A percentile compares a stretch with the other conserved stretches of the same genome.
These are phyloP conservation scores for Diceros bicornis DNA, from an alignment of 2,797 vertebrate species.

Conservation along the genomic window DNA sequence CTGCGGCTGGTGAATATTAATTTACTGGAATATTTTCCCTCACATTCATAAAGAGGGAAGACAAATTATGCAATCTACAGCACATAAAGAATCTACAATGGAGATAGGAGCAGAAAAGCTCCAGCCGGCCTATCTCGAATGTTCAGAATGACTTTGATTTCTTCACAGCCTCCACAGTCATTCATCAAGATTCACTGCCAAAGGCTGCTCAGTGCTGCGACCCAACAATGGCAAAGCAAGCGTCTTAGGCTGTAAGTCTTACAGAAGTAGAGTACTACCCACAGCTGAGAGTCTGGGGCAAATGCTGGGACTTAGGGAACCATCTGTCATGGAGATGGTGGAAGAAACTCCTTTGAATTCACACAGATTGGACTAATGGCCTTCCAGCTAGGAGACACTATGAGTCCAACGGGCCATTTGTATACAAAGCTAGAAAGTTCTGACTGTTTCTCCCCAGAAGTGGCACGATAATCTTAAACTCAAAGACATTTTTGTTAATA, in stretches of 20 bases:
- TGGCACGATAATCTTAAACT: background rate
- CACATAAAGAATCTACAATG: slow-evolving; percentile 4
- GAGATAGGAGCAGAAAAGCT: background rate
- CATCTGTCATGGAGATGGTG: background rate
- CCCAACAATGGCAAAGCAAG: background rate
- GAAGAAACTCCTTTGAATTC: background rate
- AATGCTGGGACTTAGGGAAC: background rate
- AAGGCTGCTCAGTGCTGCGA: background rate
- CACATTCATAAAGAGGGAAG: background rate
- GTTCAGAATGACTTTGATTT: slow-evolving; percentile 58
- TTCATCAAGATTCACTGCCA: slow-evolving; percentile 27
- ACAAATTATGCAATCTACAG: background rate
- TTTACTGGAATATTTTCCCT: slow-evolving; percentile 6
- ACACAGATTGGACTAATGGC: background rate
- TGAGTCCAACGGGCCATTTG: background rate
- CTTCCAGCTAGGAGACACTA: background rate
- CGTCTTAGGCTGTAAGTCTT: background rate
- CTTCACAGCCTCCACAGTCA: background rate
- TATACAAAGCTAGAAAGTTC: slow-evolving; percentile 7
- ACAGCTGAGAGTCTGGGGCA: background rate
- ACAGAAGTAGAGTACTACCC: background rate
- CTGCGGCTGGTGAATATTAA: background rate
- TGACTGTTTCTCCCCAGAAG: background rate
- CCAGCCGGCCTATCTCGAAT: background rate
- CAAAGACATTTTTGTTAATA: slow-evolving; percentile 41